Percentiles rank a stretch among this genome's conserved stretches.
Conservation (phyloP, 2,888 invertebrate species). For the Miltochrista miniata region DNA sequence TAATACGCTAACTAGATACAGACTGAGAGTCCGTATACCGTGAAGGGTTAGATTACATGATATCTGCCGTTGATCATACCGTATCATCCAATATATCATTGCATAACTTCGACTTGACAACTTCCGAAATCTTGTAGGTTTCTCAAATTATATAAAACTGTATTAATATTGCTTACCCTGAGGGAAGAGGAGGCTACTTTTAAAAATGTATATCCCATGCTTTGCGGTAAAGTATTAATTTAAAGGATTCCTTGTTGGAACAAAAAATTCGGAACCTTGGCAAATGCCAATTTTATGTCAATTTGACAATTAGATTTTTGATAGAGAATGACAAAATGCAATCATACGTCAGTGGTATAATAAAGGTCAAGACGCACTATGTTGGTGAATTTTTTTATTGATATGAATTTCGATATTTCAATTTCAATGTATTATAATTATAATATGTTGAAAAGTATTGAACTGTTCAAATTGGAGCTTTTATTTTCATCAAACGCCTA, state of each 20-base stretch:
- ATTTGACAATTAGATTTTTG: background rate
- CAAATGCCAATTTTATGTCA: slow-evolving; percentile 24
- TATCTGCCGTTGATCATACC: background rate
- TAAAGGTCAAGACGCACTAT: too few species aligned
- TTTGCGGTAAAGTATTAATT: slow-evolving; percentile 24
- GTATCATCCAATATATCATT: slow-evolving; percentile 40
- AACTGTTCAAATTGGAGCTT: too few species aligned
- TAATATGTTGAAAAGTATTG: too few species aligned
- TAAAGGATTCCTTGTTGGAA: slow-evolving; percentile 30
- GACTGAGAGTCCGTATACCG: background rate
- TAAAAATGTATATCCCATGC: slow-evolving; percentile 75
- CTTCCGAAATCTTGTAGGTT: slow-evolving; percentile 16
- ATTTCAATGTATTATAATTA: too few species aligned
- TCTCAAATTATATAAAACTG: slow-evolving; percentile 1
- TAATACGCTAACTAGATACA: background rate
- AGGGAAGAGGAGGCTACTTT: slow-evolving; percentile 69
- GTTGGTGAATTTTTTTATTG: too few species aligned
- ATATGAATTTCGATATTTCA: too few species aligned
- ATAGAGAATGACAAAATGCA: background rate
- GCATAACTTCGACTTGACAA: slow-evolving; percentile 62
- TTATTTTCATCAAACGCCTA: too few species aligned
- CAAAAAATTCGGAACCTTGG: slow-evolving; percentile 55
- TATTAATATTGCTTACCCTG: slow-evolving; percentile 59
- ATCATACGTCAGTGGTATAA: background rate
- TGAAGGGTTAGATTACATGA: background rate